Conservation (phyloP, 2,888 invertebrate species). For the Micropterix aruncella region DNA sequence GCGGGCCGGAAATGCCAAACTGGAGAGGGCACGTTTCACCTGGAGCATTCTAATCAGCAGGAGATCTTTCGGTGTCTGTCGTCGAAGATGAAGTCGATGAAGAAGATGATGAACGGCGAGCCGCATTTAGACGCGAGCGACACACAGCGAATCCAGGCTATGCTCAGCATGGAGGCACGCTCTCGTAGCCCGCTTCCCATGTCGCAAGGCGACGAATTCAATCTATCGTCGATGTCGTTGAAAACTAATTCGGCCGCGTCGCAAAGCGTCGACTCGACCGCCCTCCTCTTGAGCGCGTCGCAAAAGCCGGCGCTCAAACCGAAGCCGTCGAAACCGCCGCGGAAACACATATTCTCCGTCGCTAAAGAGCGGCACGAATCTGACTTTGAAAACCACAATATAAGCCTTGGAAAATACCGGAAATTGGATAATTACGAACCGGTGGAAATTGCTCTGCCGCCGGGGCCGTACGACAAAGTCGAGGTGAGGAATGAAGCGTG, state of each 20-base stretch:
- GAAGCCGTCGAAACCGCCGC: slow-evolving; percentile 47
- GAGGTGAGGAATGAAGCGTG: slow-evolving; percentile 68
- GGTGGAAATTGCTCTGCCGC: slow-evolving; percentile 24
- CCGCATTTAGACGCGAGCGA: slow-evolving; percentile 54
- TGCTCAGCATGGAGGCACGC: slow-evolving; percentile 65
- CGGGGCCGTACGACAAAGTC: slow-evolving; percentile 56
- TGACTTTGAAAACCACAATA: slow-evolving; percentile 29
- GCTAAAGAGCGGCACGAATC: slow-evolving; percentile 23
- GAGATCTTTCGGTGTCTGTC: slow-evolving; percentile 73
- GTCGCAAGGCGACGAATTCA: slow-evolving; percentile 32
- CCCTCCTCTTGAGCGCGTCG: slow-evolving; percentile 30
- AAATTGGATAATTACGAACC: slow-evolving; percentile 38
- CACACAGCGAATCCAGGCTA: slow-evolving; percentile 56
- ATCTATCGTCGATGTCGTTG: slow-evolving; percentile 31
- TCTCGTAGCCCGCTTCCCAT: slow-evolving; percentile 69
- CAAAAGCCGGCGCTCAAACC: slow-evolving; percentile 42
- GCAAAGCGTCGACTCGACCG: slow-evolving; percentile 21
- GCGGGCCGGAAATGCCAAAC: slow-evolving; percentile 78
- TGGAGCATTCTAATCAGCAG: slow-evolving; percentile 70
- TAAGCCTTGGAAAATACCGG: slow-evolving; percentile 37
- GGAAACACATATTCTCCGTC: slow-evolving; percentile 29
- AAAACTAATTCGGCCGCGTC: slow-evolving; percentile 20
- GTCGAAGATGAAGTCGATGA: slow-evolving; percentile 78
- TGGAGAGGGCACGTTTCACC: slow-evolving; percentile 69
- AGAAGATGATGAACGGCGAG: slow-evolving; percentile 63